Conservation (phyloP, 2,113 vertebrate species). For the Xiphorhynchus elegans region DNA sequence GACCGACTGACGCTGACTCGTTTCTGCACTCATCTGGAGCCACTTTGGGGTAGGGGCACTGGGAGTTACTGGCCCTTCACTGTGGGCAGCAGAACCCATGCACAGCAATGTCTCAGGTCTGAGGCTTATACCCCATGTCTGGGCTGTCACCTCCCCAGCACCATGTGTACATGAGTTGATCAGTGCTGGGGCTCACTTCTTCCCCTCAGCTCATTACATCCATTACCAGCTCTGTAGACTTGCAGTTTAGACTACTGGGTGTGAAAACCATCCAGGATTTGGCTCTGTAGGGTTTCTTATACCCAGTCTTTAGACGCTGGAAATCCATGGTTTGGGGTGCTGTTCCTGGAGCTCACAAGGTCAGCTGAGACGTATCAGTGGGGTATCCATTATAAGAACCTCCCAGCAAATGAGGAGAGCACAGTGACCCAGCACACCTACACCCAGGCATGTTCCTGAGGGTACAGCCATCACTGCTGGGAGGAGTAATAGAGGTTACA, state of each 20-base stretch:
- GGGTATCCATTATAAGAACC: neutral
- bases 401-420: rapidly evolving
- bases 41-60: neutral
- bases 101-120: neutral
- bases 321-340: neutral
- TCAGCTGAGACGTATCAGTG: rapidly evolving
- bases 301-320: neutral
- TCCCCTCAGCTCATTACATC: neutral
- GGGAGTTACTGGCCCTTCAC: neutral
- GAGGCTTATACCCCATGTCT: neutral
- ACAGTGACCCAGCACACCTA: neutral
- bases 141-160: neutral
- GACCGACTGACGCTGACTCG: rapidly evolving
- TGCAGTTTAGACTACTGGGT: rapidly evolving
- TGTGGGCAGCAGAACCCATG: neutral
- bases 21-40: neutral
- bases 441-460: neutral
- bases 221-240: rapidly evolving
- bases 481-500: neutral
- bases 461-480: neutral
- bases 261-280: neutral
- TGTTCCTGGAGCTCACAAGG: neutral
- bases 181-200: neutral
- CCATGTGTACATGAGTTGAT: rapidly evolving
- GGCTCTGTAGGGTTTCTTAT: neutral